These are phyloP conservation scores for Eudasyphora cyanicolor DNA, from an alignment of 2,888 invertebrate species.

Conservation along the genomic window DNA sequence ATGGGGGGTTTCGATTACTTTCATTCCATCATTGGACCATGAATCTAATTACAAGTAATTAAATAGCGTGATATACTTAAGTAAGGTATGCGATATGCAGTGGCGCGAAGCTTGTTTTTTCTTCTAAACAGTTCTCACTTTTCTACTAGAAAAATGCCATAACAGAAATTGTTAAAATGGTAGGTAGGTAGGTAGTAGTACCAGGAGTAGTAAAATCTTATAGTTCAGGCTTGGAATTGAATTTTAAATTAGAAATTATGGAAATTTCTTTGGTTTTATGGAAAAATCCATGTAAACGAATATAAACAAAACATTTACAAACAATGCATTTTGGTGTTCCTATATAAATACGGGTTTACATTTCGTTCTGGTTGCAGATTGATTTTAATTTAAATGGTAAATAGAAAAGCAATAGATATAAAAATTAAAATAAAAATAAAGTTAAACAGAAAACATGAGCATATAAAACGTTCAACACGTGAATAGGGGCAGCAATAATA, in stretches of 20 bases:
- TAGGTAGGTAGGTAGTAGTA: neutral
- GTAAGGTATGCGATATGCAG: neutral
- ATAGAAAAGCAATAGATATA: neutral
- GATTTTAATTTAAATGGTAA: neutral
- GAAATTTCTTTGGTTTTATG: constrained; percentile 13
- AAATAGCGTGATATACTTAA: no score
- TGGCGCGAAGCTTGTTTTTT: neutral
- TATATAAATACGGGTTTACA: neutral
- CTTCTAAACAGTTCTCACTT: neutral
- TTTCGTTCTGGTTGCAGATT: neutral
- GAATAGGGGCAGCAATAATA: neutral
- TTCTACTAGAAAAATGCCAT: neutral
- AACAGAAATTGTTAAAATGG: neutral
- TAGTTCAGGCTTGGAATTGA: neutral
- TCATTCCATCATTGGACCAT: constrained; percentile 2
- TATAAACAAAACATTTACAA: neutral
- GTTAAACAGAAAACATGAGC: no score
- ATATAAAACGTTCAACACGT: neutral
- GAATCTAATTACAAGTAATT: neutral
- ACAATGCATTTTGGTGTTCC: neutral
- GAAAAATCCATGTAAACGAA: neutral
- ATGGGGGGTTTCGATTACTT: neutral
- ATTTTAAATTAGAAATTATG: constrained; percentile 23
- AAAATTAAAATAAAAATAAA: no score
- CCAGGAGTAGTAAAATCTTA: no score